These are phyloP conservation scores for Glyphotaelius pellucidus DNA, from an alignment of 2,888 invertebrate genomes.

Conservation along the genomic window DNA sequence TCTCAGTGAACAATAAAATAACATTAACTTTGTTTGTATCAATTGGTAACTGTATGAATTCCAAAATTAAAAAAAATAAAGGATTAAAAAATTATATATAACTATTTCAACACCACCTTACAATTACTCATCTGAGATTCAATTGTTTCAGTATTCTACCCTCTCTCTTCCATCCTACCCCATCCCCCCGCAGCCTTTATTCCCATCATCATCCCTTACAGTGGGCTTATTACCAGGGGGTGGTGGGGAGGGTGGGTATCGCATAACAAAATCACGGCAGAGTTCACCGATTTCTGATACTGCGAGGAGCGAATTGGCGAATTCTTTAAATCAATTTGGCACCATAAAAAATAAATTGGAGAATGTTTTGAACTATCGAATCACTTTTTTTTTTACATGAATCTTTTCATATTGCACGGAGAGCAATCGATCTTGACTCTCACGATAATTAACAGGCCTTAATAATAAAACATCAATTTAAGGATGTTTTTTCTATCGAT, in stretches of 20 bases:
- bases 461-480: no score
- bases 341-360: background rate
- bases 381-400: no score
- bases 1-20: no score
- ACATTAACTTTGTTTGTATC: no score
- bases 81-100: background rate
- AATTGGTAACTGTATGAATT: no score
- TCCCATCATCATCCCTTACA: slow-evolving; percentile 13
- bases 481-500: no score
- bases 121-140: background rate
- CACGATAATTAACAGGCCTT: no score
- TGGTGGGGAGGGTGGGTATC: slow-evolving; percentile 44
- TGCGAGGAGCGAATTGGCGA: slow-evolving; percentile 34
- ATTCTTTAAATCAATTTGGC: background rate
- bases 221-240: slow-evolving; percentile 27
- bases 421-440: no score
- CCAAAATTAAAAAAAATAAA: no score
- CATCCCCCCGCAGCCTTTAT: background rate
- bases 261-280: slow-evolving; percentile 55
- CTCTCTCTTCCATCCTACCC: background rate
- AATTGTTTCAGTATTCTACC: slow-evolving; percentile 7
- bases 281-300: slow-evolving; percentile 41
- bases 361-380: no score
- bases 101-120: background rate
- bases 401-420: no score